A percentile compares a stretch with the other conserved stretches of the same genome.
Conservation (phyloP, 1,140 invertebrate genomes). For the Orussus abietinus region DNA sequence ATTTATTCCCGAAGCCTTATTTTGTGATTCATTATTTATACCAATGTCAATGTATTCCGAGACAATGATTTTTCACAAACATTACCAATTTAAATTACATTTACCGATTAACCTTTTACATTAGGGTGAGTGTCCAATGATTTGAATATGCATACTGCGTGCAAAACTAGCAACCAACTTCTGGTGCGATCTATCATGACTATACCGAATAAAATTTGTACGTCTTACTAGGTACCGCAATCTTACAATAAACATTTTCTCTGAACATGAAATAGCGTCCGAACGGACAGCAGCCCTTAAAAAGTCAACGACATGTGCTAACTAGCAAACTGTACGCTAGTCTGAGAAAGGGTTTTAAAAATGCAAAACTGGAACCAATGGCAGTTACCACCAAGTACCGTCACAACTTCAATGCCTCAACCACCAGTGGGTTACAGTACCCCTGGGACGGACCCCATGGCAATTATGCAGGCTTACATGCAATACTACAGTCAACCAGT, state of each 20-base stretch:
- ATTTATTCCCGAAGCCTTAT: no score
- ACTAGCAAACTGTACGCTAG: slow-evolving; percentile 27
- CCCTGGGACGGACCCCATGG: slow-evolving; percentile 45
- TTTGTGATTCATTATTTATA: no score
- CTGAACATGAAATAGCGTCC: slow-evolving; percentile 41
- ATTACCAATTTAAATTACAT: no score
- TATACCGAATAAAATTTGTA: no score
- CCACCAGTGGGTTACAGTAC: slow-evolving; percentile 46
- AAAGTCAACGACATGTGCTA: slow-evolving; percentile 36
- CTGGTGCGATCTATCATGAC: no score
- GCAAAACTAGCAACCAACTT: no score
- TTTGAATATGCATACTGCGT: no score
- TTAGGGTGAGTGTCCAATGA: no score
- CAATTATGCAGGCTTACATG: slow-evolving; percentile 50
- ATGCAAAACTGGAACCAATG: slow-evolving; percentile 55
- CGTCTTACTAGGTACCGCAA: no score
- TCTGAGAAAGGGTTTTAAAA: slow-evolving; percentile 29
- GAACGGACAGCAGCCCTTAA: slow-evolving; percentile 38
- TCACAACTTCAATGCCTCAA: slow-evolving; percentile 42
- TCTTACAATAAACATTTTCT: slow-evolving; percentile 36
- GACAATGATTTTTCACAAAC: no score
- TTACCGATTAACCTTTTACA: no score
- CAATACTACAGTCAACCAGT: slow-evolving; percentile 54
- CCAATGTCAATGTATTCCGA: no score
- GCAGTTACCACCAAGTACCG: slow-evolving; percentile 44